These are phyloP conservation scores for Parasteatoda tepidariorum DNA, from an alignment of 1,140 invertebrate species.

Conservation along the genomic window DNA sequence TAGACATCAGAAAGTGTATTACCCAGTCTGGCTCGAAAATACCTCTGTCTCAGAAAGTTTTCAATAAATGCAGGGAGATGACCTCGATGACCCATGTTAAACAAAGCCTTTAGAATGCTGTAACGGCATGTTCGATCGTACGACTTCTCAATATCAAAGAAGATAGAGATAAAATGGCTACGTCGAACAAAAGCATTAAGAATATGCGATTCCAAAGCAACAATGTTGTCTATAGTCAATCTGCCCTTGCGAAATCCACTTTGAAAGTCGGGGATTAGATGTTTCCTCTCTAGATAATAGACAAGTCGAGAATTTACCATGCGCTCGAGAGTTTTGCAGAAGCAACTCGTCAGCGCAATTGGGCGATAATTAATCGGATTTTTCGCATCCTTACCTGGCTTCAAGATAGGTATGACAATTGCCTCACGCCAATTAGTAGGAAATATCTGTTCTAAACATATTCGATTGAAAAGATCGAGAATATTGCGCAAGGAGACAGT, in stretches of 20 bases:
- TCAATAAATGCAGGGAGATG: constrained; percentile 1
- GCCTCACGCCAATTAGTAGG: constrained; percentile 56
- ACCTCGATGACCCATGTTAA: constrained; percentile 13
- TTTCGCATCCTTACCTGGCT: constrained; percentile 47
- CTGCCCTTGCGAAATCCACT: constrained; percentile 65
- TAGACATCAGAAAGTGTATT: neutral
- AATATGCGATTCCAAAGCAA: constrained; percentile 66
- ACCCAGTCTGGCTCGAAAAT: constrained; percentile 7
- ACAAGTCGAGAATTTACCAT: constrained; percentile 43
- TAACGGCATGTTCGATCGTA: constrained; percentile 68
- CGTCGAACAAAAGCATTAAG: constrained; percentile 65
- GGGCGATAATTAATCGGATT: constrained; percentile 51
- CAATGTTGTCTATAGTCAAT: constrained; percentile 66
- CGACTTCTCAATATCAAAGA: constrained; percentile 69
- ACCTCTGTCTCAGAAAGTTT: constrained; percentile 19
- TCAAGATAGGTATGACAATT: constrained; percentile 40
- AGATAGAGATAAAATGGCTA: constrained; percentile 63
- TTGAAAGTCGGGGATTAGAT: constrained; percentile 32
- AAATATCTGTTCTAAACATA: neutral
- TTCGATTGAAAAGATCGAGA: neutral
- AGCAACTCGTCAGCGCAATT: constrained; percentile 42
- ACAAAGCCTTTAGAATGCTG: constrained; percentile 66
- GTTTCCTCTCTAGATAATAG: constrained; percentile 26
- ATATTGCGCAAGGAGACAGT: neutral
- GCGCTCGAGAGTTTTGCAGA: constrained; percentile 53